Evolutionary conservation across 2,797 vertebrate species (phyloP).

Genomic region (Rhyacichthys aspro): DNA sequence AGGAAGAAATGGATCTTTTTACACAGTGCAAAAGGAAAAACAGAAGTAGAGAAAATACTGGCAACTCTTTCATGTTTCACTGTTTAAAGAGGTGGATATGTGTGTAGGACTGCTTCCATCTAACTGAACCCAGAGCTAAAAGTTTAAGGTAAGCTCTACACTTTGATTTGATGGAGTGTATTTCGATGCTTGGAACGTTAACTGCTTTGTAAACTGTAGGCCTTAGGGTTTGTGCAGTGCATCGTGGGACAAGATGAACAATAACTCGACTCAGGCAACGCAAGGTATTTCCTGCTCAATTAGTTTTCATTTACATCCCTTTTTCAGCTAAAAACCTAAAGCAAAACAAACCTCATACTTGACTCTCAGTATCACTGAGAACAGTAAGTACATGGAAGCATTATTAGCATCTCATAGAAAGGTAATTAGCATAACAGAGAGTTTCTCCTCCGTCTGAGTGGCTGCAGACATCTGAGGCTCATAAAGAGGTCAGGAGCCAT

Average conservation of each 20-base stretch:
- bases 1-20: no score
- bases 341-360: neutral
- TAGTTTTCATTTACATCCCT: constrained; percentile 1
- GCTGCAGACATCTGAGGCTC: constrained; percentile 1
- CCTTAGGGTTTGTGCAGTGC: neutral
- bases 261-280: neutral
- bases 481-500: constrained; percentile 2
- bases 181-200: neutral
- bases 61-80: no score
- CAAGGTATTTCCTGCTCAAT: constrained; percentile 1
- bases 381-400: neutral
- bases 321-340: neutral
- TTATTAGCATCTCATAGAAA: neutral
- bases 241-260: neutral
- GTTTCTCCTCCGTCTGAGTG: neutral
- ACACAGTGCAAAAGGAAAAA: no score
- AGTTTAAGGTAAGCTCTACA: no score
- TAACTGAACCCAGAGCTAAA: no score
- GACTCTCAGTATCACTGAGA: neutral
- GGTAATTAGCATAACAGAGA: constrained; percentile 3
- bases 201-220: neutral
- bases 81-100: no score
- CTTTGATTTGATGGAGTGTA: no score
- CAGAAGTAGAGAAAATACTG: no score
- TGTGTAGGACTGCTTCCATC: no score